Base-by-base conservation (phyloP, 92 coral and sea anemone genomes). In the Parazoanthus atlanticus region DNA sequence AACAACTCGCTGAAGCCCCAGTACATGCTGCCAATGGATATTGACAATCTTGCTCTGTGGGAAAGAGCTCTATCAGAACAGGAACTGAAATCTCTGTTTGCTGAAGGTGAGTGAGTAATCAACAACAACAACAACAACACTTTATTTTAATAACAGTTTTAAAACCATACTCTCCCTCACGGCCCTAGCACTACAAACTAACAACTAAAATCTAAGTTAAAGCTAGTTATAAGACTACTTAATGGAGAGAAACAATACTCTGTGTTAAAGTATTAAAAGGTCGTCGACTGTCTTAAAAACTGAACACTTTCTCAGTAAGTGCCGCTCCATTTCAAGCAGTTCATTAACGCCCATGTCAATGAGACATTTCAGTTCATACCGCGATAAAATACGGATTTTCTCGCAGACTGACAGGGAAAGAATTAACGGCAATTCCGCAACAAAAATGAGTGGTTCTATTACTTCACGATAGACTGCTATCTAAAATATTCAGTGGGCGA, bases 41-140 rank as follows among this genome's bases (percentile, higher is more conserved):
- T 92, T 28, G 89, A 85, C 73, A 61, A 91, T 73, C 88, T 93
- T 38, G 93, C 96, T 15, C 89, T 95, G 87, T 95, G 96, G 96
- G 94, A 95, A 87, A 87, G 86, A 3, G 96, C 94, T 13, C 78
- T 95, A 36, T 79, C 96, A 65, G 92, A 88, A 28, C 89, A 90
- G 56, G 92, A 95, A 65, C 79, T 95, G 87, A 84, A 84, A 23
- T 67, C 67, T 43, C 43, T 84, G 78, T 69, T 28, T 69, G 77
- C 6, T 17, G 26, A 84, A 84, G 87, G 78, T 84, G 52, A 66
- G 36, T 40, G 34, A 84, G 49, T 21, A 34, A 8, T 46, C 49
- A 1, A 8, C 10, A 7, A 46, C 49, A 7, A 6, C 49, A 43
- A 43, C 49, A 7, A 6, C 49, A 46, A 46, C 49, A 6, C 49